Evolutionary conservation across 2,888 invertebrate genomes (phyloP), one percentile per base, ranked within the genome.

Genomic region (Panzeria rudis): DNA sequence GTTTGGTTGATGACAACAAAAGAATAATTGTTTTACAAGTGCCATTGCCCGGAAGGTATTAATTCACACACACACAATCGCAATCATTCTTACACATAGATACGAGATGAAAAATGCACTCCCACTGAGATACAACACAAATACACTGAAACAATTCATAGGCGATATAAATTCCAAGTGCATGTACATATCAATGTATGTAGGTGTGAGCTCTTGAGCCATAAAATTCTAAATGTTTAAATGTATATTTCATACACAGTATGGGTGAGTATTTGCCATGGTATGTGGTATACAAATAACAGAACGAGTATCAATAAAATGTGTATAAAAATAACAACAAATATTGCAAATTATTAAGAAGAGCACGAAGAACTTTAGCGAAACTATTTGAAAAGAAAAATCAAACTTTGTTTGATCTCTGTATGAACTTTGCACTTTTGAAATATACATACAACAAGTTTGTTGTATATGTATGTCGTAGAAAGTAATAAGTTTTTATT

Each of bases 11-110:
- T 72, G 76, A 77, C 84, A 84, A 76, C 80, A 84, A 72, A 80
- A 71, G 73, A 84, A 76, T 76, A 80, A 84, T 84, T 80, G 66
- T 77, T 80, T 75, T 56, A 68, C 72, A 80, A 84, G 80, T 77
- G 80, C 68, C 52, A 56, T 61, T 72, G 76, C 61, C 84, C 76
- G 72, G 23, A 44, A 80, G 80, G 61, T 52, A 80, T 66, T 72
- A 50, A 41, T 35, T 23, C 71, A 15, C 50, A 35, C 50, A 35
- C 66, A 50, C 44, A 50, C n/a, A 17, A 50, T 13, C 25, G 9
- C 32, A 59, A 7, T 11, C 7, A 35, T 64, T 3, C n/a, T 9
- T 6, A 2, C 8, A 69, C 13, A 50, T n/a, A n/a, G n/a, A n/a
- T n/a, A 23, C 50, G 17, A 29, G 29, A 29, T 29, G 7, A 47